Conservation (phyloP, 37 sponge, comb jelly and placozoan species). For the Aplysina aerophoba region DNA sequence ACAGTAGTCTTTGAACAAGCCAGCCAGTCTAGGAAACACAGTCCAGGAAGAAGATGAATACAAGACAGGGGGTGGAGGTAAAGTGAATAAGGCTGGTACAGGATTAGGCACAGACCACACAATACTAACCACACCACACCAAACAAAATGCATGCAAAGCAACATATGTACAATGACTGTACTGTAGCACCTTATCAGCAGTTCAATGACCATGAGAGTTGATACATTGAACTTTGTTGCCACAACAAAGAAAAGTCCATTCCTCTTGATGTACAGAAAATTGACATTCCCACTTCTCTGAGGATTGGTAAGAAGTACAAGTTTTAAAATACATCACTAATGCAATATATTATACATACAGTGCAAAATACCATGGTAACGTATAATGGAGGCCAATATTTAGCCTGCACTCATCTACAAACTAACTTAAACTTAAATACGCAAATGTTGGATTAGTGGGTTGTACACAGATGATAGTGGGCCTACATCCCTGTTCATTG, state of each 20-base stretch:
- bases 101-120: too few relatives aligned
- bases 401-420: too few relatives aligned
- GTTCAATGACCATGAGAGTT: constrained; percentile 79
- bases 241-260: constrained; percentile 88
- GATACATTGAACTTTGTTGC: constrained; percentile 93
- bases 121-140: too few relatives aligned
- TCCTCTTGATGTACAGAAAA: constrained; percentile 85
- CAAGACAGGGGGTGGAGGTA: background rate
- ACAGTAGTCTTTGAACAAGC: constrained; percentile 93
- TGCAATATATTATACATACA: too few relatives aligned
- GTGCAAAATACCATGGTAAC: too few relatives aligned
- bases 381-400: too few relatives aligned
- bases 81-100: background rate
- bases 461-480: too few relatives aligned
- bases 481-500: too few relatives aligned
- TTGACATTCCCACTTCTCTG: constrained; percentile 68
- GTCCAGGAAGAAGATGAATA: background rate
- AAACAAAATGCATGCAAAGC: too few relatives aligned
- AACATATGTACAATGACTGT: background rate
- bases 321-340: background rate
- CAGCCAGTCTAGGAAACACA: constrained; percentile 63
- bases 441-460: too few relatives aligned
- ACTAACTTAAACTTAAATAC: too few relatives aligned
- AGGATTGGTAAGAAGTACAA: constrained; percentile 15
- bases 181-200: constrained; percentile 72